Evolutionary conservation across 2,113 vertebrate species (phyloP).

Genomic region (Polypterus bichir): DNA sequence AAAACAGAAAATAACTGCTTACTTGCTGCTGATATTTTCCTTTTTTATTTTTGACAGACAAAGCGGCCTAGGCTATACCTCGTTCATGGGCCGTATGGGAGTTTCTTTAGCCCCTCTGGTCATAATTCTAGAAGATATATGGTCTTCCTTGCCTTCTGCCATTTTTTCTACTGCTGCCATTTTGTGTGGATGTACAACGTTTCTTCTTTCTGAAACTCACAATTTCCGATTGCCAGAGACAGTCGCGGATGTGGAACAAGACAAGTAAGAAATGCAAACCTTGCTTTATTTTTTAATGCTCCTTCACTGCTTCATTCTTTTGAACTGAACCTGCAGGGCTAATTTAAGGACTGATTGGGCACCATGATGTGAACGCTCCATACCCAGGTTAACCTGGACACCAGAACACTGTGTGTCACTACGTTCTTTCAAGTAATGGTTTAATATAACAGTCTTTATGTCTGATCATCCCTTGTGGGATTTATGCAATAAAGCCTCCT

Average conservation of each 20-base stretch:
- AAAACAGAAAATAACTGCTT: too few relatives aligned
- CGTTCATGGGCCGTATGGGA: conserved; percentile 36
- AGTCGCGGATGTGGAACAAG: conserved; percentile 37
- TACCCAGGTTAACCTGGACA: too few relatives aligned
- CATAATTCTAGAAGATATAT: conserved; percentile 37
- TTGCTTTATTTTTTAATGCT: background rate
- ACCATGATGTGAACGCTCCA: too few relatives aligned
- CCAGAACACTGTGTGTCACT: too few relatives aligned
- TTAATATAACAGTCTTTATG: too few relatives aligned
- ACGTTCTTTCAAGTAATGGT: too few relatives aligned
- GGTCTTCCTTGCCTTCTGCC: conserved; percentile 30
- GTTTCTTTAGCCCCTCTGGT: conserved; percentile 38
- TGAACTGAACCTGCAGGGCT: too few relatives aligned
- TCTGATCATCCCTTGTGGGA: too few relatives aligned
- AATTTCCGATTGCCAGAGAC: conserved; percentile 35
- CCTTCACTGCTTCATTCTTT: too few relatives aligned
- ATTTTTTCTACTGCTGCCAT: conserved; percentile 33
- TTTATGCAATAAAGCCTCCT: too few relatives aligned
- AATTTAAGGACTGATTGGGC: too few relatives aligned
- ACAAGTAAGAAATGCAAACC: conserved; percentile 23
- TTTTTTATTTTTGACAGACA: conserved; percentile 24
- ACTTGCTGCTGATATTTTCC: background rate
- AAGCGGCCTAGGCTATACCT: conserved; percentile 41
- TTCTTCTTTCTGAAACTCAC: conserved; percentile 43
- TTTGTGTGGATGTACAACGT: conserved; percentile 33